phyloP scores from a whole-genome alignment of 2,797 vertebrate genomes.

The Simalia tracyae region DNA sequence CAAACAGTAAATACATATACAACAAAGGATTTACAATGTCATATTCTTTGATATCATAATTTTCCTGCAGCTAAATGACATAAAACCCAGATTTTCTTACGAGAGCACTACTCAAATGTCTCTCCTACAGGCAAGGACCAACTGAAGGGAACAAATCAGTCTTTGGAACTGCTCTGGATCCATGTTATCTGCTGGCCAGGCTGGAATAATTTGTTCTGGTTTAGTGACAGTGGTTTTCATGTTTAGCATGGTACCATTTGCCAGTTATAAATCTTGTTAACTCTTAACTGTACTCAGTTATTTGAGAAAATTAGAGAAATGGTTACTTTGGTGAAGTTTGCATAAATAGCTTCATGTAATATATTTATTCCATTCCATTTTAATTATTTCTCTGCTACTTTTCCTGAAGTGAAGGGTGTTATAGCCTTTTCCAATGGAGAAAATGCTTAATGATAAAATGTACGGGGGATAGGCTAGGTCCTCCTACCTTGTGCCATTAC shows the following conservation, averaged over 20 bases:
- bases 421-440: not conserved
- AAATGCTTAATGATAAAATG: too few relatives aligned
- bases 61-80: not conserved
- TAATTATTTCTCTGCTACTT: not conserved
- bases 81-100: not conserved
- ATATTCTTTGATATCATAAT: not conserved
- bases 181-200: not conserved
- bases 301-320: not conserved
- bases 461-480: not conserved
- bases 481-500: not conserved
- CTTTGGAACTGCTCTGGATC: not conserved
- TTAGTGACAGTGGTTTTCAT: not conserved
- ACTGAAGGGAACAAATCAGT: not conserved
- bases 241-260: not conserved
- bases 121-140: not conserved
- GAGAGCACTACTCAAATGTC: not conserved
- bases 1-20: not conserved
- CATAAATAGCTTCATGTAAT: too few relatives aligned
- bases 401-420: too few relatives aligned
- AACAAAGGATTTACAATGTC: slow-evolving; percentile 7
- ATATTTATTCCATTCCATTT: not conserved
- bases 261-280: not conserved
- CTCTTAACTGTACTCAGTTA: not conserved
- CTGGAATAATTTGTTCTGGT: not conserved
- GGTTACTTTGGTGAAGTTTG: not conserved